These are phyloP conservation scores for Maniola jurtina DNA, from an alignment of 1,140 invertebrate species.

Conservation along the genomic window DNA sequence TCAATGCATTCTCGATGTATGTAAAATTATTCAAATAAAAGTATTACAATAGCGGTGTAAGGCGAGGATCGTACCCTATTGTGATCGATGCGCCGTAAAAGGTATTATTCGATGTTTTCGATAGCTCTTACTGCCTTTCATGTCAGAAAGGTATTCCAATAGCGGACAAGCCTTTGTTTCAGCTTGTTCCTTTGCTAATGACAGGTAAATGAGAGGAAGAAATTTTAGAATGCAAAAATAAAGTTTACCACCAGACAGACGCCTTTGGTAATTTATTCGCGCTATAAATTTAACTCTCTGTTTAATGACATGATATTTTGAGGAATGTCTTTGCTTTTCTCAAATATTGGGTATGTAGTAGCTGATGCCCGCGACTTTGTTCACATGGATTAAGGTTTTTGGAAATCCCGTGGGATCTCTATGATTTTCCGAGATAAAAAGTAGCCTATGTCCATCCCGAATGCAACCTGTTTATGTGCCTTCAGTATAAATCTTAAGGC, in stretches of 20 bases:
- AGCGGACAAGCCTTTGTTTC: conserved; percentile 26
- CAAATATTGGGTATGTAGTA: too few species aligned
- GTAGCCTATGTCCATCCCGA: too few species aligned
- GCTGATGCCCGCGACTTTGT: too few species aligned
- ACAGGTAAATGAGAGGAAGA: conserved; percentile 22
- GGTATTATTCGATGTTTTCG: conserved; percentile 51
- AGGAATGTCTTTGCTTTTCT: too few species aligned
- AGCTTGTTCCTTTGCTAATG: conserved; percentile 27
- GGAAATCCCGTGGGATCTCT: too few species aligned
- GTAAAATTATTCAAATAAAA: conserved; percentile 3
- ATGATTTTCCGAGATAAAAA: too few species aligned
- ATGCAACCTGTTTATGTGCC: too few species aligned
- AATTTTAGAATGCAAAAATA: conserved; percentile 14
- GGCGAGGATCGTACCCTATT: conserved; percentile 1
- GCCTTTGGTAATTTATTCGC: conserved; percentile 3
- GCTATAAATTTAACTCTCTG: not conserved
- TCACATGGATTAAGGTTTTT: too few species aligned
- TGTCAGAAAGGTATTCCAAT: conserved; percentile 24
- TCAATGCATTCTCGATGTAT: not conserved
- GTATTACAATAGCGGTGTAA: not conserved
- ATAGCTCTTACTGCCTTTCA: conserved; percentile 35
- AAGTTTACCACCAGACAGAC: not conserved
- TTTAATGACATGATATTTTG: not conserved
- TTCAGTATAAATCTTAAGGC: too few species aligned
- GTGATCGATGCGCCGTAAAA: conserved; percentile 23